Base-by-base conservation (phyloP, 2,797 vertebrate genomes). In the Calcarius lapponicus region DNA sequence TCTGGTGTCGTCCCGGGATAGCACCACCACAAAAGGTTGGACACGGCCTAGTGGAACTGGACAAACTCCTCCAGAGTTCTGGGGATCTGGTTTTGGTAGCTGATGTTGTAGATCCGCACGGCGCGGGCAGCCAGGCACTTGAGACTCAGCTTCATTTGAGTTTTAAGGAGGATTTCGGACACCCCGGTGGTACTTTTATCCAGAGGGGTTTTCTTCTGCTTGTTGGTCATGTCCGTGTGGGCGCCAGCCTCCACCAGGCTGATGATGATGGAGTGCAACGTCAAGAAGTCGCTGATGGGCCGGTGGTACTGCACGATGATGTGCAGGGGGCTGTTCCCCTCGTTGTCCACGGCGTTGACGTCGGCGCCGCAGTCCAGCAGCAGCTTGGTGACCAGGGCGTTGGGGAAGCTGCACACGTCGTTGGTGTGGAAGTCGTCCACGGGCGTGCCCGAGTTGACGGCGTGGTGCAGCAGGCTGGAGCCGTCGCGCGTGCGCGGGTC, bases 361-460 rank as follows among this genome's bases (percentile, higher is more conserved):
- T 98, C 98, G 0, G 99, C 99, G 0, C 99, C 99, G 3, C 99
- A 99, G 95, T 99, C 99, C 88, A 99, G 97, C 90, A 99, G 97
- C 48, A 99, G 98, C 62, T 99, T 99, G 17, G 99, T 98, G 93
- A 99, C 99, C 11, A 99, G 98, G 0, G 99, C 98, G 1, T 98
- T 99, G 16, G 99, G 99, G 80, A 99, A 99, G 97, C 99, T 99
- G 97, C 99, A 99, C 51, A 99, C 99, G 0, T 99, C 99, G 2
- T 99, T 99, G 56, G 99, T 99, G 97, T 99, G 99, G 97, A 99
- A 99, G 96, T 99, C 99, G 0, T 99, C 99, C 0, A 99, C 99
- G 0, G 99, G 99, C 0, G 99, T 99, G 74, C 98, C 98, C 7
- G 99, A 99, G 97, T 99, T 99, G 96, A 99, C 99, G 17, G 99